These are phyloP conservation scores for Thunnus thynnus DNA, from an alignment of 2,113 vertebrate genomes.

Conservation along the genomic window DNA sequence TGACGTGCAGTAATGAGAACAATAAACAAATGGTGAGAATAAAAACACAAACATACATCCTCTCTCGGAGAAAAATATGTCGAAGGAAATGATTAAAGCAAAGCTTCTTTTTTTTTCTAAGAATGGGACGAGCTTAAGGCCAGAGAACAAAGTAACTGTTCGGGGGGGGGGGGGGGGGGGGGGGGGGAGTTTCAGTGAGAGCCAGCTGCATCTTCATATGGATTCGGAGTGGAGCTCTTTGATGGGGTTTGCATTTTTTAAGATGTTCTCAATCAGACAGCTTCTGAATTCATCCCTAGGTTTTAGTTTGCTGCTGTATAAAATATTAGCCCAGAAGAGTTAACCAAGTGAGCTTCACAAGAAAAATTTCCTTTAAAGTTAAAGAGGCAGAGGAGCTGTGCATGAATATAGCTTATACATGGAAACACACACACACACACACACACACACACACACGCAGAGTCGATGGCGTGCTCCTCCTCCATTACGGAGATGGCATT, in stretches of 20 bases:
- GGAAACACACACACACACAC: conserved; percentile 18
- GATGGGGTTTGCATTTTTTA: conserved; percentile 85
- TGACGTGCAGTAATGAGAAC: conserved; percentile 1
- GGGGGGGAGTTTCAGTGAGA: conserved; percentile 24
- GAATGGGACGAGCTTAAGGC: conserved; percentile 43
- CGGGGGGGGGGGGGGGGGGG: not conserved
- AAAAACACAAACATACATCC: conserved; percentile 26
- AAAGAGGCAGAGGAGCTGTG: conserved; percentile 36
- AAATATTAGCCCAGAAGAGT: conserved; percentile 74
- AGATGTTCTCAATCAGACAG: conserved; percentile 71
- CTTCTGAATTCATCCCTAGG: conserved; percentile 69
- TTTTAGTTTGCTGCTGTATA: conserved; percentile 74
- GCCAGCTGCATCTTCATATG: conserved; percentile 59
- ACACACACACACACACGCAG: conserved; percentile 12
- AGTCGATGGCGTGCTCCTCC: conserved; percentile 44
- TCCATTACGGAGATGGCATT: conserved; percentile 67
- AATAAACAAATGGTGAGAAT: not conserved
- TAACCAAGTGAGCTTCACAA: conserved; percentile 36
- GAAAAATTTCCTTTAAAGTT: conserved; percentile 49
- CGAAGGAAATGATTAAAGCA: not conserved
- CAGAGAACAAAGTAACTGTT: conserved; percentile 21
- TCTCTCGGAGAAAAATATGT: not conserved
- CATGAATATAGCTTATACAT: conserved; percentile 22
- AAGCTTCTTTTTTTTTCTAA: not conserved
- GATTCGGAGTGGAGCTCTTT: conserved; percentile 70